Evolutionary conservation across 2,888 invertebrate genomes (phyloP).

Genomic region (Metellina segmentata): DNA sequence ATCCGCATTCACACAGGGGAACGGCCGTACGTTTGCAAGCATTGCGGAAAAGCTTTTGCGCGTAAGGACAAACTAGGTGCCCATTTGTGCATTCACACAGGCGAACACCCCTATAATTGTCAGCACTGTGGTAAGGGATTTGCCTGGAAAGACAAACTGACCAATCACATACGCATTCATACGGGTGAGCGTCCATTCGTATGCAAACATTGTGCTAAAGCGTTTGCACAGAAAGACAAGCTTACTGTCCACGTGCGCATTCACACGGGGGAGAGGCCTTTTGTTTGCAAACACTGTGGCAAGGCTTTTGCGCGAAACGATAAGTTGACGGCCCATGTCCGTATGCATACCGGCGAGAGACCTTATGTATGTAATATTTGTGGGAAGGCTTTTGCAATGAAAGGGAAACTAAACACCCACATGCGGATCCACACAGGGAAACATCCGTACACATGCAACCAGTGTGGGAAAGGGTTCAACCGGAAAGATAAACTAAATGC

Average conservation of each 20-base stretch:
- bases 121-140: conserved; percentile 81
- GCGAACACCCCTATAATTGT: conserved; percentile 82
- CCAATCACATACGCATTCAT: conserved; percentile 83
- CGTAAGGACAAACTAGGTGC: conserved; percentile 82
- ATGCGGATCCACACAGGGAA: conserved; percentile 75
- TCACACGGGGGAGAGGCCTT: conserved; percentile 81
- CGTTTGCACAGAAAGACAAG: conserved; percentile 81
- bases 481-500: conserved; percentile 74
- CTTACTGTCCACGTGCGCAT: conserved; percentile 83
- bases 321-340: conserved; percentile 83
- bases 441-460: conserved; percentile 73
- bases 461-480: conserved; percentile 75
- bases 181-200: conserved; percentile 81
- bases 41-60: conserved; percentile 81
- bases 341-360: conserved; percentile 83
- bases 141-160: conserved; percentile 81
- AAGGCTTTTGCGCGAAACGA: conserved; percentile 81
- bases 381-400: conserved; percentile 77
- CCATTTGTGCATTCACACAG: conserved; percentile 82
- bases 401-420: conserved; percentile 71
- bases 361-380: conserved; percentile 81
- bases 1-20: conserved; percentile 80
- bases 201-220: conserved; percentile 81
- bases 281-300: conserved; percentile 81
- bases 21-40: conserved; percentile 81